Percentiles rank a stretch among this genome's conserved stretches.
Evolutionary conservation across 2,113 vertebrate genomes (phyloP).

Genomic region (Rhipidura dahli): DNA sequence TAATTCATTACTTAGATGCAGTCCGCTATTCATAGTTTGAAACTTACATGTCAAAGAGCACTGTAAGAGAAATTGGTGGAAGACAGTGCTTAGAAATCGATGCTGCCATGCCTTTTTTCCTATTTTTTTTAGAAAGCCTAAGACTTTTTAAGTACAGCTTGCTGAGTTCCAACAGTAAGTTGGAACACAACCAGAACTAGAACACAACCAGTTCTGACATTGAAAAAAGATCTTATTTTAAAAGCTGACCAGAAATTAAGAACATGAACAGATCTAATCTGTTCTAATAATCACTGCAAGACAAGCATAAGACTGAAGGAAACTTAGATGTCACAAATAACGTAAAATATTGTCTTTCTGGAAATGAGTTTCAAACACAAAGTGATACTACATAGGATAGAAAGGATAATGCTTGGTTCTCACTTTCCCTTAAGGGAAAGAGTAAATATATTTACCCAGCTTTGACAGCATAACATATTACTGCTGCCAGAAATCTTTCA

Average conservation of each 20-base stretch:
- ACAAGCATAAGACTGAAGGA: background rate
- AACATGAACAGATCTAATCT: background rate
- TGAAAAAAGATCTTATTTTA: background rate
- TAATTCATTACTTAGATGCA: background rate
- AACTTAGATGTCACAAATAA: background rate
- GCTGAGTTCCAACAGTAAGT: background rate
- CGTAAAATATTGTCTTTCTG: background rate
- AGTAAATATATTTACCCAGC: background rate
- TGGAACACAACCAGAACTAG: background rate
- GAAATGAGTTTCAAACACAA: background rate
- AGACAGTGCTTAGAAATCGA: background rate
- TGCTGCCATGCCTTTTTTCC: background rate
- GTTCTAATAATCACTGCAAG: background rate
- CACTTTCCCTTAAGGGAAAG: background rate
- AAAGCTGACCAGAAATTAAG: background rate
- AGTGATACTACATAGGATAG: background rate
- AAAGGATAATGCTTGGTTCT: background rate
- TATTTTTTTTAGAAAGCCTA: background rate
- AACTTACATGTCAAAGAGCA: background rate
- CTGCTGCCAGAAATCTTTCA: background rate
- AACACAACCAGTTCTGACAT: background rate
- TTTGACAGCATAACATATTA: background rate
- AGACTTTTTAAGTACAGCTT: background rate
- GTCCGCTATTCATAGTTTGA: background rate
- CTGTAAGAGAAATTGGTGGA: background rate